These are phyloP conservation scores for Polypterus bichir DNA, from an alignment of 2,113 vertebrate species.

Conservation along the genomic window DNA sequence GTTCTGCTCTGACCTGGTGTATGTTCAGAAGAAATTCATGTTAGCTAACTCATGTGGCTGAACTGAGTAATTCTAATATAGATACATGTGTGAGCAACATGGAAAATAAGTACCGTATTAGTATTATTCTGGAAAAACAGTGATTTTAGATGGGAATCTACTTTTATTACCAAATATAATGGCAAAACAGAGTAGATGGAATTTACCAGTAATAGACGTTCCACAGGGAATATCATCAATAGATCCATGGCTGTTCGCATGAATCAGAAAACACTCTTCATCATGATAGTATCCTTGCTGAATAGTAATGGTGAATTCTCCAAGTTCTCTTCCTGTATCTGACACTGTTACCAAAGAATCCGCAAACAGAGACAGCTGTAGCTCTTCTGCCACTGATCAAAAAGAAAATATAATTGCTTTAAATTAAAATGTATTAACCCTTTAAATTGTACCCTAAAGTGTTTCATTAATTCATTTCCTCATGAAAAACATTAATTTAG, in stretches of 20 bases:
- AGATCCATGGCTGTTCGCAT: conserved; percentile 42
- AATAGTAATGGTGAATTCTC: conserved; percentile 50
- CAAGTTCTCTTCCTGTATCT: conserved; percentile 37
- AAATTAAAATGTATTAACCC: neutral
- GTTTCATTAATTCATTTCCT: neutral
- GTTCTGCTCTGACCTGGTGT: too few species aligned
- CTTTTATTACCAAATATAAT: neutral
- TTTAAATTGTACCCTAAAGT: neutral
- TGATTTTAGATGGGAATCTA: neutral
- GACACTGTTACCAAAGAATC: conserved; percentile 58
- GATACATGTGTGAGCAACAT: too few species aligned
- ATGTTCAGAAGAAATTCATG: too few species aligned
- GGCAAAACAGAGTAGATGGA: neutral
- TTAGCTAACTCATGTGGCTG: too few species aligned
- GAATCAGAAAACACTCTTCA: conserved; percentile 49
- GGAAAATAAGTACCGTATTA: too few species aligned
- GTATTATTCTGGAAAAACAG: too few species aligned
- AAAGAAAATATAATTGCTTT: neutral
- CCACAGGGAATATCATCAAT: conserved; percentile 46
- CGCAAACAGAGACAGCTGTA: conserved; percentile 50
- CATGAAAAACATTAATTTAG: neutral
- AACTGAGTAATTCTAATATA: too few species aligned
- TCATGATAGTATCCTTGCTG: conserved; percentile 33
- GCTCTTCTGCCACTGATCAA: conserved; percentile 39
- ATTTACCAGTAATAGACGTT: conserved; percentile 59